These are phyloP conservation scores for Coccyzus lansbergi DNA, from an alignment of 2,797 vertebrate species.

Conservation along the genomic window DNA sequence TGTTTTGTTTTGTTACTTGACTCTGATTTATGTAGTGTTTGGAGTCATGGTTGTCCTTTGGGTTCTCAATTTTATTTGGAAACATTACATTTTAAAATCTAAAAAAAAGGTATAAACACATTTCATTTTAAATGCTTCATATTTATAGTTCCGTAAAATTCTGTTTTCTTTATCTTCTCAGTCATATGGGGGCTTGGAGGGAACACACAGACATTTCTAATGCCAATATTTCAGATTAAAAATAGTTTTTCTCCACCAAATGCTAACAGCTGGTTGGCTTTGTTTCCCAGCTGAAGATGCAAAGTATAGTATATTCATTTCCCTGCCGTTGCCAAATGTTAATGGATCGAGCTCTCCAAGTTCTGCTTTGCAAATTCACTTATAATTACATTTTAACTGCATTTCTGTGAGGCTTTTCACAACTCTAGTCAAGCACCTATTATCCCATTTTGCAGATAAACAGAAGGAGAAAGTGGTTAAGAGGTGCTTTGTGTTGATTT, in stretches of 20 bases:
- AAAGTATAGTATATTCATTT: not conserved
- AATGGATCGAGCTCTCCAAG: slow-evolving; percentile 1
- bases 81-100: slow-evolving; percentile 60
- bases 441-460: not conserved
- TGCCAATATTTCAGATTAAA: slow-evolving; percentile 42
- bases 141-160: slow-evolving; percentile 61
- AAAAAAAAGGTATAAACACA: slow-evolving; percentile 66
- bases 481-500: not conserved
- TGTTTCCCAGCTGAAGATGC: slow-evolving; percentile 45
- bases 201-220: slow-evolving; percentile 28
- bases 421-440: not conserved
- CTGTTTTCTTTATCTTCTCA: slow-evolving; percentile 35
- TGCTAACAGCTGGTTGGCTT: slow-evolving; percentile 60
- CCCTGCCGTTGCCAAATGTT: slow-evolving; percentile 24
- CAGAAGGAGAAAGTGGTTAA: not conserved
- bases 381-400: not conserved
- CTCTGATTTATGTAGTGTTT: slow-evolving; percentile 82
- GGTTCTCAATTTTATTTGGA: slow-evolving; percentile 73
- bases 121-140: slow-evolving; percentile 57
- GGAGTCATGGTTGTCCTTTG: slow-evolving; percentile 78
- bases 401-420: slow-evolving; percentile 2
- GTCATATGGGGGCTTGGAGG: slow-evolving; percentile 35
- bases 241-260: slow-evolving; percentile 31
- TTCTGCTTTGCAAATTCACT: slow-evolving; percentile 20
- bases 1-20: slow-evolving; percentile 83